Evolutionary conservation across 2,888 invertebrate species (phyloP), one percentile per base, ranked within the genome.

Genomic region (Torymus aiolomorphi): DNA sequence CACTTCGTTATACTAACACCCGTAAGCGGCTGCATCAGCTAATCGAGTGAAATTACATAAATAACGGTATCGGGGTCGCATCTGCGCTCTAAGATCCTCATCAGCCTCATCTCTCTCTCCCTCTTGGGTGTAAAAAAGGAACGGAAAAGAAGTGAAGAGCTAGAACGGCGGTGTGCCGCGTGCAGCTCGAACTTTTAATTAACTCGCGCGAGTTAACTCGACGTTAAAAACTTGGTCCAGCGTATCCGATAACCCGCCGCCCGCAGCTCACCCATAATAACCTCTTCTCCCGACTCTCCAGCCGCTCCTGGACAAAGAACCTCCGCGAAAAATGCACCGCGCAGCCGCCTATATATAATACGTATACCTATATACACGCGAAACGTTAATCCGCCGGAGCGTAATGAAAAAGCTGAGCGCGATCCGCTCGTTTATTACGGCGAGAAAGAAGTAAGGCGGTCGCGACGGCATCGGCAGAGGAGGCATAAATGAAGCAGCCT

Each of bases 401-500:
- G 2, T 20, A 20, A 20, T 20, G 20, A 20, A 20, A 20, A 20
- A 20, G 20, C 13, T 14, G 20, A 12, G 20, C 52, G 2, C 18
- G 52, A 51, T 61, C n/a, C 16, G 2, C 54, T 52, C 54, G 31
- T 62, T 69, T 66, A 61, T 76, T 31, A 69, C 20, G 5, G n/a
- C 5, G 61, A 24, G 63, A 20, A 52, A 69, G 62, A 56, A 31
- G 18, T n/a, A 61, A 42, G 18, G 20, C 51, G 14, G 1, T 10
- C 20, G 52, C n/a, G 12, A 57, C 14, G 20, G 67, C 62, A n/a
- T n/a, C n/a, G n/a, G n/a, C n/a, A n/a, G n/a, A n/a, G n/a, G n/a
- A n/a, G 20, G 67, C 62, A 65, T 56, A 56, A 63, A 69, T 63
- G 69, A 70, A 69, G 20, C 76, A 63, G 76, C 18, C 56, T 20